Conservation (phyloP, 2,888 invertebrate species). For the Alsophila aescularia region DNA sequence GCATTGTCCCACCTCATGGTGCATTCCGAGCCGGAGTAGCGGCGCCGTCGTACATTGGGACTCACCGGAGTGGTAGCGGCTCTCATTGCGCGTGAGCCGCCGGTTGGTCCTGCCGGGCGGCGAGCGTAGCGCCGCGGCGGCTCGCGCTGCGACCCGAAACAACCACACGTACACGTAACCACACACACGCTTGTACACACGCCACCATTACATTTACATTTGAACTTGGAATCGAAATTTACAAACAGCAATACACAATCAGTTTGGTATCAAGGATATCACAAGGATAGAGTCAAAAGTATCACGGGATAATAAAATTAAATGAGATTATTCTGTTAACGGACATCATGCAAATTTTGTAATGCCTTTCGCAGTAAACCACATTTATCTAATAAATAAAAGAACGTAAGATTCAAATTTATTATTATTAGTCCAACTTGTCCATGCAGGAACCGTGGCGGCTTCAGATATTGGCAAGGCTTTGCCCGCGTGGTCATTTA, state of each 20-base stretch:
- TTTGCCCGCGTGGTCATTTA: too few species aligned
- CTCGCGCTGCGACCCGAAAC: constrained; percentile 83
- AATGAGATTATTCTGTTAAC: not conserved
- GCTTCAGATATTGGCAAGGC: too few species aligned
- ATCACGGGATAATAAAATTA: too few species aligned
- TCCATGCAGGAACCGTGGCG: too few species aligned
- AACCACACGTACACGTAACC: constrained; percentile 73
- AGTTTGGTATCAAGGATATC: not conserved
- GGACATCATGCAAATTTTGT: not conserved
- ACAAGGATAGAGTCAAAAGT: too few species aligned
- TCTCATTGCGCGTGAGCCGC: constrained; percentile 96
- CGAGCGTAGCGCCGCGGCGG: constrained; percentile 79
- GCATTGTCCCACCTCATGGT: constrained; percentile 12
- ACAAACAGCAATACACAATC: not conserved
- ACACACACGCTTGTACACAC: constrained; percentile 52
- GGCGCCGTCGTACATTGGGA: constrained; percentile 42
- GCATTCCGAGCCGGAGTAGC: constrained; percentile 6
- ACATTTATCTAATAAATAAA: too few species aligned
- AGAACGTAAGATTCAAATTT: too few species aligned
- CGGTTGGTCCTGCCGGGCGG: constrained; percentile 91
- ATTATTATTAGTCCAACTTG: too few species aligned
- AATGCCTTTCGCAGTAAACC: too few species aligned
- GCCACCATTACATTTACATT: constrained; percentile 36
- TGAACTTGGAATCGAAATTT: constrained; percentile 38
- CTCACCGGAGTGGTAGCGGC: constrained; percentile 98